These are phyloP conservation scores for Metallyticus violacea DNA, from an alignment of 2,888 invertebrate species.

Conservation along the genomic window DNA sequence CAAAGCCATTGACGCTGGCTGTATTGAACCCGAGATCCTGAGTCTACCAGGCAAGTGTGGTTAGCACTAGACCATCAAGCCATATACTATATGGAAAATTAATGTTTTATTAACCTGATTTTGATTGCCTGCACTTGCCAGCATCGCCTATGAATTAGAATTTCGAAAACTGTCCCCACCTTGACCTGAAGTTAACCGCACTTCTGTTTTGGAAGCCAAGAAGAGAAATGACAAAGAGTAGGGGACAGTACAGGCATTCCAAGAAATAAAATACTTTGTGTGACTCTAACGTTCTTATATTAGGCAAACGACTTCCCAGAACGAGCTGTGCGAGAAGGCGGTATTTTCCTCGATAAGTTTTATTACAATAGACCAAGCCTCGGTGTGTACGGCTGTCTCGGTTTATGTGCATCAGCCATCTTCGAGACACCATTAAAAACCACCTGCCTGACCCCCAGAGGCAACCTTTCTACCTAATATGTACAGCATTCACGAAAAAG, in stretches of 20 bases:
- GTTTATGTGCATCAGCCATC: background rate
- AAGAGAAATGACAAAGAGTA: background rate
- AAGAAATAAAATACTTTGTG: background rate
- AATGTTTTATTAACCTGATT: too few relatives aligned
- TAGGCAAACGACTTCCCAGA: background rate
- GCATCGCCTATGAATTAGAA: too few relatives aligned
- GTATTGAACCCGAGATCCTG: too few relatives aligned
- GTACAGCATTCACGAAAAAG: background rate
- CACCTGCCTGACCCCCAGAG: background rate
- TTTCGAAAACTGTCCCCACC: too few relatives aligned
- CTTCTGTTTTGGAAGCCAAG: background rate
- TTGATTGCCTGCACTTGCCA: too few relatives aligned
- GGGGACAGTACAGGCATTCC: too few relatives aligned
- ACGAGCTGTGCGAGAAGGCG: background rate
- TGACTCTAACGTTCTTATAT: background rate
- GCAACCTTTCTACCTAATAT: background rate
- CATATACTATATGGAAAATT: too few relatives aligned
- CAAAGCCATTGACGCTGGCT: too few relatives aligned
- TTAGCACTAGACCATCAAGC: too few relatives aligned
- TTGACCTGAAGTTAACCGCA: background rate
- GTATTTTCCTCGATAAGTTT: slow-evolving; percentile 4
- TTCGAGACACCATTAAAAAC: background rate
- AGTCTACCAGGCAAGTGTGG: too few relatives aligned
- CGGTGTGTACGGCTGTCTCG: background rate
- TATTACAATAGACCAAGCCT: slow-evolving; percentile 11